A percentile compares a stretch with the other conserved stretches of the same genome.
These are phyloP conservation scores for Megaleporinus macrocephalus DNA, from an alignment of 2,113 vertebrate genomes.

Conservation along the genomic window DNA sequence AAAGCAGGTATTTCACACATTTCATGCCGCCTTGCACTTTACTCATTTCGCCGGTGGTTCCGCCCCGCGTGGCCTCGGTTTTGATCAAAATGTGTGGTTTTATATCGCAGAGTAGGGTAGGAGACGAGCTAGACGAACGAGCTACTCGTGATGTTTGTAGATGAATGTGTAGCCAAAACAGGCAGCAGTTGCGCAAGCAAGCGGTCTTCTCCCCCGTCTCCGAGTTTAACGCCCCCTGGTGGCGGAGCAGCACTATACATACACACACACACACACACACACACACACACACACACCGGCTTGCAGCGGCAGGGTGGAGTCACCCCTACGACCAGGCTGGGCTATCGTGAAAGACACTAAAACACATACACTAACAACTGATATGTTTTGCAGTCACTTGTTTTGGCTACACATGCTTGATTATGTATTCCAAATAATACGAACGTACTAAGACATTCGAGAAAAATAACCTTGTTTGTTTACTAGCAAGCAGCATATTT, in stretches of 20 bases:
- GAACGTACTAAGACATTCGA: no score
- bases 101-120: background rate
- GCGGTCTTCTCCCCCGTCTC: background rate
- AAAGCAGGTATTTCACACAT: slow-evolving; percentile 93
- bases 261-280: no score
- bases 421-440: no score
- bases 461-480: no score
- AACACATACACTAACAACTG: no score
- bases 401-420: no score
- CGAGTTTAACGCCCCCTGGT: background rate
- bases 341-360: no score
- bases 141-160: background rate
- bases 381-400: no score
- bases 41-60: slow-evolving; percentile 76
- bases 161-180: background rate
- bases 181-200: no score
- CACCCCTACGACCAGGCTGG: no score
- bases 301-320: background rate
- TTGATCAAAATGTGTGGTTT: slow-evolving; percentile 12
- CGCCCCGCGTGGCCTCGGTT: slow-evolving; percentile 13
- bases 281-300: slow-evolving; percentile 29
- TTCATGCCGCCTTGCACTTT: slow-evolving; percentile 87
- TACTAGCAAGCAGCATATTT: no score
- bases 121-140: background rate
- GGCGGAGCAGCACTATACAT: background rate